phyloP scores from a whole-genome alignment of 2,888 invertebrate genomes.

The Cancer borealis region DNA sequence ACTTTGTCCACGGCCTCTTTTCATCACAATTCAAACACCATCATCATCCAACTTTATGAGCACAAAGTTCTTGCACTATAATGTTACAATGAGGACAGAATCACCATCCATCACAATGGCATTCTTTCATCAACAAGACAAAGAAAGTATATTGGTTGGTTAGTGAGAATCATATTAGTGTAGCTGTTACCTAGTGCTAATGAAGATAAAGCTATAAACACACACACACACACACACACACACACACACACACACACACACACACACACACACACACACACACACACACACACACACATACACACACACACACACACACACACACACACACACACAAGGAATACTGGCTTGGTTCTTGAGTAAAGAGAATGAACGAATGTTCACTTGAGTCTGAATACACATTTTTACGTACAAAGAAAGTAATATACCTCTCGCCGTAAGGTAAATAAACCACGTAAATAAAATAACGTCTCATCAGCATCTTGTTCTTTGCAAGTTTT shows the following conservation, averaged over 20 bases:
- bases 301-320: not conserved
- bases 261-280: slow-evolving; percentile 7
- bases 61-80: not conserved
- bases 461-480: too few species aligned
- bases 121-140: not conserved
- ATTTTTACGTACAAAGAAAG: not conserved
- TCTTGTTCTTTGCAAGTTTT: too few species aligned
- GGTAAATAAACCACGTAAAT: not conserved
- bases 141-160: not conserved
- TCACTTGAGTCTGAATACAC: not conserved
- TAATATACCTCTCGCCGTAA: not conserved
- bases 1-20: not conserved
- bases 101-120: not conserved
- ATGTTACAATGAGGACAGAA: slow-evolving; percentile 26
- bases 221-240: slow-evolving; percentile 21
- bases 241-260: slow-evolving; percentile 32
- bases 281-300: not conserved
- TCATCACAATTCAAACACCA: not conserved
- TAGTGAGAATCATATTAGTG: not conserved
- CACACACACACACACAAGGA: not conserved
- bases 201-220: not conserved
- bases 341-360: not conserved
- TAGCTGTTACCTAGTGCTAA: not conserved
- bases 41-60: not conserved
- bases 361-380: not conserved